Conservation (phyloP, 2,888 invertebrate genomes). For the Brachynemurus nebulosus region DNA sequence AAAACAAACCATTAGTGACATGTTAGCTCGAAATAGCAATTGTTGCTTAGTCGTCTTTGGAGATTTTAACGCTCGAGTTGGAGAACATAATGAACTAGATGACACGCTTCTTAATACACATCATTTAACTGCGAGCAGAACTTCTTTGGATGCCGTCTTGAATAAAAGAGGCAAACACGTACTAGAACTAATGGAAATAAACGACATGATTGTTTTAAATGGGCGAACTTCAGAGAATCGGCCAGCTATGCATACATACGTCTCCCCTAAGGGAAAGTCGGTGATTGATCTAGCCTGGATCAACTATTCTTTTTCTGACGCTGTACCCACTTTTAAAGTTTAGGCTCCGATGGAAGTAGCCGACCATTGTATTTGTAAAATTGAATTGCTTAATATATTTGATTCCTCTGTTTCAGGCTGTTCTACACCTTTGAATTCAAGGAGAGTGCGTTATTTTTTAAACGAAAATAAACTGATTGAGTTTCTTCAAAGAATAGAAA, state of each 20-base stretch:
- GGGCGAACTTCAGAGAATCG: neutral
- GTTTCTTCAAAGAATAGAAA: neutral
- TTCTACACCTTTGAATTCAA: neutral
- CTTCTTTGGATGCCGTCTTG: neutral
- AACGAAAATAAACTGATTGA: neutral
- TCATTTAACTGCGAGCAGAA: neutral
- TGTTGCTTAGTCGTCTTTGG: neutral
- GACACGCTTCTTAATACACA: neutral
- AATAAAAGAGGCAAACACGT: neutral
- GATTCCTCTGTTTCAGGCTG: neutral
- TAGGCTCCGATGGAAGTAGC: neutral
- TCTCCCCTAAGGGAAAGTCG: neutral
- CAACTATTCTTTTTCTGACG: neutral
- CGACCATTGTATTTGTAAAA: neutral
- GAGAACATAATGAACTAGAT: neutral
- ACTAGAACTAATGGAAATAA: neutral
- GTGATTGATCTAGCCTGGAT: neutral
- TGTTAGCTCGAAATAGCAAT: neutral
- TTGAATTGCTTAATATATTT: neutral
- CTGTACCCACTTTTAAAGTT: neutral
- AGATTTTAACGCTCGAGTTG: neutral
- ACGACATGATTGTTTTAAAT: neutral
- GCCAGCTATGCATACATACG: neutral
- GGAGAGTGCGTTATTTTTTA: neutral
- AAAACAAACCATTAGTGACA: neutral